Percentiles rank a stretch among this genome's conserved stretches.
phyloP scores from a whole-genome alignment of 2,113 vertebrate genomes.

The Spermophilus dauricus region DNA sequence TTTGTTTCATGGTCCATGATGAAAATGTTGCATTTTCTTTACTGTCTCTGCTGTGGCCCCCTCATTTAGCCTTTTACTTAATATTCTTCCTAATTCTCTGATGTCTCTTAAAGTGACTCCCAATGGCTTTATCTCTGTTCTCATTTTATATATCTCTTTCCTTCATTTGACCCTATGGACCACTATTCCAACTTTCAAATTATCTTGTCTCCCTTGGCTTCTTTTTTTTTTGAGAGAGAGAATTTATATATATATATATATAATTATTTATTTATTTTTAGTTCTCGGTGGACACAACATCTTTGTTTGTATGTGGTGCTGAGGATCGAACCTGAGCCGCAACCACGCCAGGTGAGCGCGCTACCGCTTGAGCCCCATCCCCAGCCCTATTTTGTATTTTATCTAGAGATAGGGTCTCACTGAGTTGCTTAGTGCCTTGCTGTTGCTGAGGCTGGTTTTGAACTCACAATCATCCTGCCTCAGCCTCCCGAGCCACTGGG shows the following conservation, averaged over 20 bases:
- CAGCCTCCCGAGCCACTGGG: too few relatives aligned
- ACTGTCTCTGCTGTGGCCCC: background rate
- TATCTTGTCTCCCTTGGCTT: background rate
- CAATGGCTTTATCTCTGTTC: background rate
- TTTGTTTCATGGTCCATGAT: background rate
- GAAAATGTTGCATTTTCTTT: background rate
- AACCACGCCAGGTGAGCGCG: rapidly evolving
- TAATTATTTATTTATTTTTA: too few relatives aligned
- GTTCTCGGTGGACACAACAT: too few relatives aligned
- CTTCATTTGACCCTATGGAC: background rate
- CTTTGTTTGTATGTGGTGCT: too few relatives aligned
- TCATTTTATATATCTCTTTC: constrained; percentile 29
- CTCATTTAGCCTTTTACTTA: background rate
- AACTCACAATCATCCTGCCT: too few relatives aligned
- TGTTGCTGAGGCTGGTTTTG: too few relatives aligned
- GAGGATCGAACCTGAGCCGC: too few relatives aligned
- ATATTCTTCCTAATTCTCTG: background rate
- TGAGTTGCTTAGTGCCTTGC: too few relatives aligned
- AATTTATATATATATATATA: too few relatives aligned
- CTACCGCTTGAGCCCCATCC: too few relatives aligned
- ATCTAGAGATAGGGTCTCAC: too few relatives aligned
- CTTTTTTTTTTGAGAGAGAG: background rate
- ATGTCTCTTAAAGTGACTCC: constrained; percentile 36
- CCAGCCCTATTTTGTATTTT: too few relatives aligned
- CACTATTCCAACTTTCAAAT: background rate